A percentile compares a stretch with the other conserved stretches of the same genome.
Evolutionary conservation across 1,140 invertebrate genomes (phyloP).

Genomic region (Diuraphis noxia): DNA sequence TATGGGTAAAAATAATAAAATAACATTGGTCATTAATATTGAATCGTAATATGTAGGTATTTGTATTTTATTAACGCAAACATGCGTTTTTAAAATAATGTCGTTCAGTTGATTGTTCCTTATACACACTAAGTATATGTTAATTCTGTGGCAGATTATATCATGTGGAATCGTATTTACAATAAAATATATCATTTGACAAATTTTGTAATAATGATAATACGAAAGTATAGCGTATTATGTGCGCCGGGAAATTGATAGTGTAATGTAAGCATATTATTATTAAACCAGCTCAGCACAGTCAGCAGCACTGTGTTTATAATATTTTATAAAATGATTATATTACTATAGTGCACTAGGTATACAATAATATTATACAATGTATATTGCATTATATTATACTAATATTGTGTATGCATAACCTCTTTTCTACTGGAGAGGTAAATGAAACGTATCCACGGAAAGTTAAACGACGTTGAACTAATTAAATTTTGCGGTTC

Average conservation of each 20-base stretch:
- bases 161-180: not conserved
- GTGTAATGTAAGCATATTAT: not conserved
- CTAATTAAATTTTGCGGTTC: not conserved
- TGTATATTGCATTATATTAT: not conserved
- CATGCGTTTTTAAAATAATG: no score
- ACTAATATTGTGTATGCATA: not conserved
- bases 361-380: not conserved
- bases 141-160: not conserved
- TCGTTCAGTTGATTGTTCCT: not conserved
- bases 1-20: not conserved
- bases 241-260: no score
- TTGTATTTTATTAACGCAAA: not conserved
- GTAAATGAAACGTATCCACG: not conserved
- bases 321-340: not conserved
- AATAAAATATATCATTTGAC: not conserved
- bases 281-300: not conserved
- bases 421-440: not conserved
- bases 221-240: no score
- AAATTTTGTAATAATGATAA: no score
- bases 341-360: not conserved
- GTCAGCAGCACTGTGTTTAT: not conserved
- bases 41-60: no score
- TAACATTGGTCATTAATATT: no score
- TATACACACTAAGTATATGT: not conserved
- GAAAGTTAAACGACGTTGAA: not conserved